A percentile compares a stretch with the other conserved stretches of the same genome.
Evolutionary conservation across 2,888 invertebrate species (phyloP).

Genomic region (Eupithecia pulchellata): DNA sequence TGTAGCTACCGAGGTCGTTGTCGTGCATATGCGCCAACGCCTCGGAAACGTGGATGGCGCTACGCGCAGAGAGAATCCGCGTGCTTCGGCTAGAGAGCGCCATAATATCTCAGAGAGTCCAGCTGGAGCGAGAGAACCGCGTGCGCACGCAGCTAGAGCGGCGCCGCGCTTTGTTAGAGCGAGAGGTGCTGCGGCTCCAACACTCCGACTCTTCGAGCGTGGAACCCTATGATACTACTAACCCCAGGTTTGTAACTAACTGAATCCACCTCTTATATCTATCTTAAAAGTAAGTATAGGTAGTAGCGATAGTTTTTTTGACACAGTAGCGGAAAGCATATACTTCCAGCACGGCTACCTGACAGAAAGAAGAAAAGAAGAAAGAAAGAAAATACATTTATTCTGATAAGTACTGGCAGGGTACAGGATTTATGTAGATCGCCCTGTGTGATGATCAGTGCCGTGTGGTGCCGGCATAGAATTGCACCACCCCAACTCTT

Average conservation of each 20-base stretch:
- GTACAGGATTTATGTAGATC: too few species aligned
- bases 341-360: too few species aligned
- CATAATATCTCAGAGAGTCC: constrained; percentile 70
- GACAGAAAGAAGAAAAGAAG: too few species aligned
- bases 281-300: too few species aligned
- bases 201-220: constrained; percentile 27
- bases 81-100: constrained; percentile 73
- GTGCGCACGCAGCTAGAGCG: constrained; percentile 75
- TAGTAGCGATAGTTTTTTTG: too few species aligned
- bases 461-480: too few species aligned
- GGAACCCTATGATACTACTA: not conserved
- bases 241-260: not conserved
- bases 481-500: too few species aligned
- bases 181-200: constrained; percentile 62
- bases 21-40: constrained; percentile 67
- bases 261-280: too few species aligned
- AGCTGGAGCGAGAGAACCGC: constrained; percentile 71
- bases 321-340: too few species aligned
- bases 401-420: too few species aligned
- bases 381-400: too few species aligned
- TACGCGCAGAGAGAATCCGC: constrained; percentile 72
- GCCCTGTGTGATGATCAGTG: too few species aligned
- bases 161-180: constrained; percentile 68
- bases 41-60: constrained; percentile 74
- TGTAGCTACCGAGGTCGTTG: constrained; percentile 67